Evolutionary conservation across 2,113 vertebrate species (phyloP), one percentile per base, ranked within the genome.

Genomic region (Otus sunia): DNA sequence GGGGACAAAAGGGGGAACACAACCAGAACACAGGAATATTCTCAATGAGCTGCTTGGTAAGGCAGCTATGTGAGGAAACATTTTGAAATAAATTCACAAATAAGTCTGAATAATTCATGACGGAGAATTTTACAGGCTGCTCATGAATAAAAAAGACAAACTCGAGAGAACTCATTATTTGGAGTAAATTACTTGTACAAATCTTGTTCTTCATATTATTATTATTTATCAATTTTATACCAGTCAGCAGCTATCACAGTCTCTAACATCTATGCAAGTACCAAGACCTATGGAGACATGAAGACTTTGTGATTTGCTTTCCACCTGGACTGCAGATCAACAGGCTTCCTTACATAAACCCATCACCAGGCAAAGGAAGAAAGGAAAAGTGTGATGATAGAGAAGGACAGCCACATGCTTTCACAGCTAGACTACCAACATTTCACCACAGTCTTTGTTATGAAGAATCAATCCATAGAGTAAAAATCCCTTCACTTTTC

Each of bases 81-180:
- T 76, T 96, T 86, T 55, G 66, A 96, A 92, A 90, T 73, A 88
- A 69, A 90, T 84, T 92, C 75, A 86, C 56, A 93, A 90, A 76
- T 66, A 86, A 80, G 37, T n/a, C 78, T 90, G 75, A 95, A 96
- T 94, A 97, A 95, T 86, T 90, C 60, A 91, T 41, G 10, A 64
- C 56, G 50, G 49, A 91, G 47, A 87, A 86, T 75, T 86, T 88
- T 73, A 84, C 59, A 84, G 83, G 27, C 34, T 92, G 34, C 52
- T 94, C 39, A 84, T 92, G 60, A 96, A 84, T 83, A 50, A 72
- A 78, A 92, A 56, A 74, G 11, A 36, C 8, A 62, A 72, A 88
- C n/a, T 85, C 55, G 4, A 86, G 60, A 86, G 39, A 86, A 84
- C 16, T 94, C 52, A 78, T 78, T 93, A 88, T 89, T 30, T 92